Evolutionary conservation across 2,797 vertebrate genomes (phyloP).

Genomic region (Austrolebias charrua): DNA sequence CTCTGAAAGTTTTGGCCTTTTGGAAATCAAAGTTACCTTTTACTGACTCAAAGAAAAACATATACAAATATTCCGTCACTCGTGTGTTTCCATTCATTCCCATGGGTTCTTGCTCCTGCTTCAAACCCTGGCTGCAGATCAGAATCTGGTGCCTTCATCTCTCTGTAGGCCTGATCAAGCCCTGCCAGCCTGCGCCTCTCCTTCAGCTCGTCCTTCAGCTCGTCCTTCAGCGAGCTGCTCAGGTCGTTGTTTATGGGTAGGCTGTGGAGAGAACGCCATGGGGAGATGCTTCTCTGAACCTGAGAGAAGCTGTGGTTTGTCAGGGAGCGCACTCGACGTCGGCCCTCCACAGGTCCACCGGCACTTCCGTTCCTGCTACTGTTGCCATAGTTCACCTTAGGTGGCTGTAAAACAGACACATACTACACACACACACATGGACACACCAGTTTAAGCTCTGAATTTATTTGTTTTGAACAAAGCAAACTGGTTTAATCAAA

Average conservation of each 20-base stretch:
- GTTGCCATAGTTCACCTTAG: slow-evolving; percentile 49
- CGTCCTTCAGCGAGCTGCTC: slow-evolving; percentile 77
- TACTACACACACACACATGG: slow-evolving; percentile 72
- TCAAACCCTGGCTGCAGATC: slow-evolving; percentile 52
- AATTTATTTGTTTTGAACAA: not conserved
- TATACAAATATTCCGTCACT: not conserved
- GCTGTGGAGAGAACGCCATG: slow-evolving; percentile 60
- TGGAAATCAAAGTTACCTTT: not conserved
- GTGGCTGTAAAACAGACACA: slow-evolving; percentile 82
- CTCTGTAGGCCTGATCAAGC: slow-evolving; percentile 54
- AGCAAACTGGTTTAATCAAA: not conserved
- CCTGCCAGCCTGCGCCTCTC: slow-evolving; percentile 75
- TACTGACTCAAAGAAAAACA: not conserved
- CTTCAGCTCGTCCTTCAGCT: slow-evolving; percentile 81
- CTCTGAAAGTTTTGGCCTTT: not conserved
- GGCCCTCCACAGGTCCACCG: slow-evolving; percentile 15
- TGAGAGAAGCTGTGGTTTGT: slow-evolving; percentile 32
- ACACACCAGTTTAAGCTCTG: not conserved
- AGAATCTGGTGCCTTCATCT: slow-evolving; percentile 33
- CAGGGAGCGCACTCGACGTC: slow-evolving; percentile 64
- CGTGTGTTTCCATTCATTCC: slow-evolving; percentile 67
- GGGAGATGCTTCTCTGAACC: slow-evolving; percentile 28
- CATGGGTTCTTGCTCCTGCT: slow-evolving; percentile 80
- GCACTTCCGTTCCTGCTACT: slow-evolving; percentile 6
- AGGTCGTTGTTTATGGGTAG: slow-evolving; percentile 41